Evolutionary conservation across 92 coral and sea anemone species (phyloP).

Genomic region (Porites evermanni): DNA sequence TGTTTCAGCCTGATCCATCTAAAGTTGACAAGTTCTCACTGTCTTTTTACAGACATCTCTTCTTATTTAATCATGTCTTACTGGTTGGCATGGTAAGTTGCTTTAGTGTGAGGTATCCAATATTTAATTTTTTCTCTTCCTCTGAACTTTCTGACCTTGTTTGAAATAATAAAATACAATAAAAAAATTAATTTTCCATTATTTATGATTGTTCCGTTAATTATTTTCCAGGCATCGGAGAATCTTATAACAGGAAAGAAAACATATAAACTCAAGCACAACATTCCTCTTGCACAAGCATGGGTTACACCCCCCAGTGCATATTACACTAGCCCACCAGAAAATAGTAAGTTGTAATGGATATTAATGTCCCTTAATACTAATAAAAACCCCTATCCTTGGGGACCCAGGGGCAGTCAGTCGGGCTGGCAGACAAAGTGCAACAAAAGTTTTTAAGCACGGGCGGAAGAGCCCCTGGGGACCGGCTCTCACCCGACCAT

Average conservation of each 20-base stretch:
- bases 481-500: too few species aligned
- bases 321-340: slow-evolving; percentile 87
- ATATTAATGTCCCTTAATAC: too few species aligned
- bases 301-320: slow-evolving; percentile 82
- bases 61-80: slow-evolving; percentile 87
- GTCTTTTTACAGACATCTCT: slow-evolving; percentile 78
- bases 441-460: too few species aligned
- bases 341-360: slow-evolving; percentile 71
- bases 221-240: slow-evolving; percentile 83
- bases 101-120: background rate
- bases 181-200: background rate
- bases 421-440: too few species aligned
- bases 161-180: background rate
- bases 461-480: too few species aligned
- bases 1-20: background rate
- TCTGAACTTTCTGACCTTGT: background rate
- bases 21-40: background rate
- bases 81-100: slow-evolving; percentile 86
- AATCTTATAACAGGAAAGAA: slow-evolving; percentile 88
- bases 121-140: background rate
- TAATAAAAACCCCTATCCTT: too few species aligned
- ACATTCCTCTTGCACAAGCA: slow-evolving; percentile 72
- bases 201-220: background rate
- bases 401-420: too few species aligned
- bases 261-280: slow-evolving; percentile 83